These are phyloP conservation scores for Caenorhabditis japonica DNA, from an alignment of 2,888 invertebrate genomes.

Conservation along the genomic window DNA sequence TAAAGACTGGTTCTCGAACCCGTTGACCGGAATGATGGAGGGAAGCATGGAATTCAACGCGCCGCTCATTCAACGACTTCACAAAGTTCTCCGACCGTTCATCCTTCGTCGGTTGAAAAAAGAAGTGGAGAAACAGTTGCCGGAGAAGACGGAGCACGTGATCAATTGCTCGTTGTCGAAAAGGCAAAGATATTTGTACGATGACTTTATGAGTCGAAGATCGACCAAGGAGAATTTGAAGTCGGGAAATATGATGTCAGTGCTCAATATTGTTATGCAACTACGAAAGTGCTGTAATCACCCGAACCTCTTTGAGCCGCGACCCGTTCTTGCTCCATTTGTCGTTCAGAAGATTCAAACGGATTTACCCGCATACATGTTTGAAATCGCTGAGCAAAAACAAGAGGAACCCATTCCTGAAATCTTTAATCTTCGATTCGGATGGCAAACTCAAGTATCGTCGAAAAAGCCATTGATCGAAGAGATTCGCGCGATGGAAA, in stretches of 20 bases:
- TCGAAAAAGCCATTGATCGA: conserved; percentile 52
- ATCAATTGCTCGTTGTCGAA: conserved; percentile 93
- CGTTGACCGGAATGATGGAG: conserved; percentile 95
- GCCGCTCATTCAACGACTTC: conserved; percentile 88
- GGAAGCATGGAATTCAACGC: conserved; percentile 92
- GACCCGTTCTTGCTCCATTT: conserved; percentile 94
- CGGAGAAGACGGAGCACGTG: conserved; percentile 94
- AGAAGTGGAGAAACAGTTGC: conserved; percentile 97
- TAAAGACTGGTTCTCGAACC: conserved; percentile 96
- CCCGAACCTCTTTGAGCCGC: conserved; percentile 95
- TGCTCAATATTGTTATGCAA: conserved; percentile 96
- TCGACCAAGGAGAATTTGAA: conserved; percentile 94
- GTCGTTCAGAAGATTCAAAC: conserved; percentile 58
- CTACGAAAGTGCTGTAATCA: conserved; percentile 93
- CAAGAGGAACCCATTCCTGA: conserved; percentile 41
- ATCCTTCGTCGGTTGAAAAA: conserved; percentile 90
- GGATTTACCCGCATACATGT: conserved; percentile 55
- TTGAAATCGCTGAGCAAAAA: conserved; percentile 50
- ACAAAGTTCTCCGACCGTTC: conserved; percentile 91
- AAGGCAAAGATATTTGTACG: conserved; percentile 95
- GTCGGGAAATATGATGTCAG: conserved; percentile 92
- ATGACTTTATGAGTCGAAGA: conserved; percentile 98
- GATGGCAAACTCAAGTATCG: conserved; percentile 39
- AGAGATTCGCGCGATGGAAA: conserved; percentile 45
- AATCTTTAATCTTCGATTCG: conserved; percentile 48